These are phyloP conservation scores for Caenorhabditis imperialis DNA, from an alignment of 2,888 invertebrate species.

Conservation along the genomic window DNA sequence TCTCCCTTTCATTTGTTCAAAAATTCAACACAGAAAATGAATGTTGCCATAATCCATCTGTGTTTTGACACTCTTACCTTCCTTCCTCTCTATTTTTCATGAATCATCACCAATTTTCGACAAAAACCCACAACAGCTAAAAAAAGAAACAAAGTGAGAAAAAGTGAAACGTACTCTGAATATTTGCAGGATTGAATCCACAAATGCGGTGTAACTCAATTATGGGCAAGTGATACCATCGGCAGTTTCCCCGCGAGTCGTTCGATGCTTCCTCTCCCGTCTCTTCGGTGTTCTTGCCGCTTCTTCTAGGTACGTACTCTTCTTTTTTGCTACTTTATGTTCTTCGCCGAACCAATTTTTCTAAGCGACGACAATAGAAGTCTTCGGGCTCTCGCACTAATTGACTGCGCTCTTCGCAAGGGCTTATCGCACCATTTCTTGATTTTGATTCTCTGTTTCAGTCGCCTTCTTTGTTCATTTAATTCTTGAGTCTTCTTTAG, in stretches of 20 bases:
- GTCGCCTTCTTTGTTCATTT: neutral
- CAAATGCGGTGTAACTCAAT: constrained; percentile 46
- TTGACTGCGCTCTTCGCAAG: constrained; percentile 39
- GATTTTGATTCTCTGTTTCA: constrained; percentile 5
- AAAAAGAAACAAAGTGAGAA: no score
- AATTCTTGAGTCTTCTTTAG: neutral
- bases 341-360: constrained; percentile 45
- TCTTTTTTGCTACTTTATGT: constrained; percentile 32
- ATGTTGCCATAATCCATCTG: no score
- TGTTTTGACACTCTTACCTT: no score
- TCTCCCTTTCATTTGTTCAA: no score
- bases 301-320: constrained; percentile 21
- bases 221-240: constrained; percentile 52
- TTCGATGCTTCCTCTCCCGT: constrained; percentile 40
- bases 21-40: no score
- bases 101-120: no score
- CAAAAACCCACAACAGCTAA: no score
- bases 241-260: constrained; percentile 6
- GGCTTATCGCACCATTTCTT: constrained; percentile 44
- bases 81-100: no score
- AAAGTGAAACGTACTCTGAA: constrained; percentile 51
- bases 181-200: constrained; percentile 48
- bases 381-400: constrained; percentile 46
- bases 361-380: constrained; percentile 51
- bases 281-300: constrained; percentile 49